Evolutionary conservation across 2,113 vertebrate genomes (phyloP), one percentile per base, ranked within the genome.

Genomic region (Hemiprocne comata): DNA sequence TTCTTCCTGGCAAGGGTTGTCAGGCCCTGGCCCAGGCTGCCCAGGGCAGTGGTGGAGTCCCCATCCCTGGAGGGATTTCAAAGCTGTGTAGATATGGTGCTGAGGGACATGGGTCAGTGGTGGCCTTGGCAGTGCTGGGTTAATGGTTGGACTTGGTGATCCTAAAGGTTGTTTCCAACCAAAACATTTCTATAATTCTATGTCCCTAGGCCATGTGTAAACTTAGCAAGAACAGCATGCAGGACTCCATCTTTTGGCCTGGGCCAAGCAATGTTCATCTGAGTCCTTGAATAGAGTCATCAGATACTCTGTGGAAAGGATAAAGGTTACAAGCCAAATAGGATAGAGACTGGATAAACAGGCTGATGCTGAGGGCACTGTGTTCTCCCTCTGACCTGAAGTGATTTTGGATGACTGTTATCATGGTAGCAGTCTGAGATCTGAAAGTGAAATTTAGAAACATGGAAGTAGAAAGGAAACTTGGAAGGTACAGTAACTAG

Each of bases 231-330:
- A 66, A 8, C 18, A 76, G 62, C 4, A 2, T 33, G 51, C 20
- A 42, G 48, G 51, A 66, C 64, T 84, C 69, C 53, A 34, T 79
- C 44, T 18, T 40, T 50, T 75, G 50, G 34, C 28, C 26, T 36
- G 55, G 81, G 51, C 81, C 79, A 81, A 80, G 75, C 20, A 1
- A 19, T 20, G 48, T 13, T 91, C 48, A 38, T 67, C 50, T 34
- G 62, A 80, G 46, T 29, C 78, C 40, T 78, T 55, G 55, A 88
- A 71, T 83, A 73, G 74, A 91, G 92, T 53, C 83, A 94, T 23
- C 55, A 81, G 92, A 89, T 77, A 55, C 60, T 90, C 85, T 57
- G 28, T 34, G 72, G 7, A 92, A 96, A 97, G 90, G 87, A 83
- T 71, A 77, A 90, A 94, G 78, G 60, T 77, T 42, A 38, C 40